phyloP scores from a whole-genome alignment of 2,113 vertebrate species.

The Pterophyllum scalare region DNA sequence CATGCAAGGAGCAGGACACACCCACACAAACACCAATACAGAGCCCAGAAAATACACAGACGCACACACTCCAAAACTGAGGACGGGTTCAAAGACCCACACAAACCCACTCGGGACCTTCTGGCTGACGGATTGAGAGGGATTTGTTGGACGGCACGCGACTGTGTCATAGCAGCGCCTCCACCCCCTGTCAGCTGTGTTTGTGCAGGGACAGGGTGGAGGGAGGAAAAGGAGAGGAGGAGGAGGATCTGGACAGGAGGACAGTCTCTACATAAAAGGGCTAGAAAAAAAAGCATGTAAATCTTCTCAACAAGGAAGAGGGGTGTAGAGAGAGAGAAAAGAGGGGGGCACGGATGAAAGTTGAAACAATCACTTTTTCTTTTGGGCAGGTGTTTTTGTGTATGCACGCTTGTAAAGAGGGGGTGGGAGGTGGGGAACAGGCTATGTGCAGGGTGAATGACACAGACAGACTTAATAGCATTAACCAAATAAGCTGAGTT shows the following conservation, averaged over 20 bases:
- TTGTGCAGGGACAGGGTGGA: conserved; percentile 68
- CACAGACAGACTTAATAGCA: conserved; percentile 64
- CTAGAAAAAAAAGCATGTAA: conserved; percentile 60
- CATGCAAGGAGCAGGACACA: neutral
- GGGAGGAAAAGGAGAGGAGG: neutral
- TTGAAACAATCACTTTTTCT: conserved; percentile 75
- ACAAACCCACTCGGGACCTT: conserved; percentile 51
- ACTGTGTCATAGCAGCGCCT: conserved; percentile 69
- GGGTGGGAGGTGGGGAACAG: neutral
- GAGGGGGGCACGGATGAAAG: conserved; percentile 50
- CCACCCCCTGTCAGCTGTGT: conserved; percentile 81
- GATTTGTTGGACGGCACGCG: conserved; percentile 78
- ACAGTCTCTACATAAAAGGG: conserved; percentile 52
- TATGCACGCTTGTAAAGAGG: conserved; percentile 10
- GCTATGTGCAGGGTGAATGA: conserved; percentile 32
- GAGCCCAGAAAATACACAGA: conserved; percentile 23
- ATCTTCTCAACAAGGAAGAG: conserved; percentile 68
- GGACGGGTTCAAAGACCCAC: conserved; percentile 46
- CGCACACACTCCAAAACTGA: conserved; percentile 28
- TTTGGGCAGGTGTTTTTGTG: conserved; percentile 72
- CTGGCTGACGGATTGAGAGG: conserved; percentile 62
- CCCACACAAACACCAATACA: neutral
- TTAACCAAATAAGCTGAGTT: conserved; percentile 73
- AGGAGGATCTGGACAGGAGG: conserved; percentile 21
- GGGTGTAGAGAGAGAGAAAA: conserved; percentile 31